phyloP scores from a whole-genome alignment of 2,888 invertebrate species.

The Drymonia ruficornis region DNA sequence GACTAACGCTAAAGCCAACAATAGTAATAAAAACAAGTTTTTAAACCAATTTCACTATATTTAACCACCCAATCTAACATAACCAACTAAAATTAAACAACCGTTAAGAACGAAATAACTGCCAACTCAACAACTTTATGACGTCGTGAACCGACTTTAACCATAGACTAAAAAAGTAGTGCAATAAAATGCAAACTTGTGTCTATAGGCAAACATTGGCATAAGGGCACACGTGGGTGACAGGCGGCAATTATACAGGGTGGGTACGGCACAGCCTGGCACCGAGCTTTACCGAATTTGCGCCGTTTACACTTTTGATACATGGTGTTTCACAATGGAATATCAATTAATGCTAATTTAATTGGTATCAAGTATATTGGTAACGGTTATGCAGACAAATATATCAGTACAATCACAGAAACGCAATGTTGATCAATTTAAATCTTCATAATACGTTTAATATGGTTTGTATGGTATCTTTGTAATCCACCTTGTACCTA shows the following conservation, averaged over 20 bases:
- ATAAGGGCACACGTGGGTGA: conserved; percentile 68
- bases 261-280: conserved; percentile 71
- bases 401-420: no score
- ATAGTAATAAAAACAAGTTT: no score
- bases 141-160: conserved; percentile 16
- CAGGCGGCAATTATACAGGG: conserved; percentile 75
- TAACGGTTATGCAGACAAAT: no score
- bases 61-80: neutral
- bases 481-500: no score
- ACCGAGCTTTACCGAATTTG: conserved; percentile 75
- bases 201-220: conserved; percentile 27
- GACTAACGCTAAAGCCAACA: no score
- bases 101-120: conserved; percentile 21
- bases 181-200: conserved; percentile 28
- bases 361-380: no score
- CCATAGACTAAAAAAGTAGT: conserved; percentile 20
- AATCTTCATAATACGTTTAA: no score
- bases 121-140: conserved; percentile 25
- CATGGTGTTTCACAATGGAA: conserved; percentile 43
- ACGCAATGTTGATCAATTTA: no score
- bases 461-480: no score
- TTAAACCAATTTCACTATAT: no score
- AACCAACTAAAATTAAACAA: conserved; percentile 29
- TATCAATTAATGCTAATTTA: neutral
- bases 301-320: conserved; percentile 54